Conservation (phyloP, 2,888 invertebrate species). For the Agrilus cyanescens region DNA sequence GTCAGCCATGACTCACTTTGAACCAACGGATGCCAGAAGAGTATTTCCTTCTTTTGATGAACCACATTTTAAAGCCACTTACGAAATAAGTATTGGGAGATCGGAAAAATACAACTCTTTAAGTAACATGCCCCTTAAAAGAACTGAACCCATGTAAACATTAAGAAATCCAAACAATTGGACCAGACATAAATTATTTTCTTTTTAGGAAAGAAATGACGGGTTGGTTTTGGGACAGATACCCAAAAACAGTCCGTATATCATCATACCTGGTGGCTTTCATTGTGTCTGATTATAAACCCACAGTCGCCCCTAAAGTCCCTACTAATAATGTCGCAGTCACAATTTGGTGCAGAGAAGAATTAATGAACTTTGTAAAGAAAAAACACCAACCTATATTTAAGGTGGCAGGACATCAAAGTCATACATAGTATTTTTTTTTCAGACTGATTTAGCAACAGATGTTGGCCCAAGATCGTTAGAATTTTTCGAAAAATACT, state of each 20-base stretch:
- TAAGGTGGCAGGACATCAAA: background rate
- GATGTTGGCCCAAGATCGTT: conserved; percentile 64
- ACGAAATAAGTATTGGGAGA: conserved; percentile 56
- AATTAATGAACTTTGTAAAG: conserved; percentile 59
- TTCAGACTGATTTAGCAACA: conserved; percentile 60
- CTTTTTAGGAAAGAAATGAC: conserved; percentile 39
- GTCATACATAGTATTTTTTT: no score
- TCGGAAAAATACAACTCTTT: conserved; percentile 47
- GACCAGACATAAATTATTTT: no score
- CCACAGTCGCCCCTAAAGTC: conserved; percentile 29
- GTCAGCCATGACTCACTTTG: conserved; percentile 72
- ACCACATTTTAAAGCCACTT: conserved; percentile 75
- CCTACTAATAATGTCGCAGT: conserved; percentile 39
- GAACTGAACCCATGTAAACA: conserved; percentile 42
- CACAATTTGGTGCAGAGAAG: conserved; percentile 62
- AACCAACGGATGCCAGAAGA: conserved; percentile 62
- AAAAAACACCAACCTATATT: no score
- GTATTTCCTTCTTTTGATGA: conserved; percentile 92
- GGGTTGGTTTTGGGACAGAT: conserved; percentile 61
- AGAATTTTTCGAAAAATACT: conserved; percentile 59
- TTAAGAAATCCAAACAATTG: no score
- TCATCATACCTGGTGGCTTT: conserved; percentile 87
- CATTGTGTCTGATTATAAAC: conserved; percentile 63
- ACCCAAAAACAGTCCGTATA: conserved; percentile 71
- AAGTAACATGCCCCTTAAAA: conserved; percentile 63